Percentiles rank a stretch among this genome's conserved stretches.
phyloP scores from a whole-genome alignment of 2,888 invertebrate species.

The Stenolophus ochropezus region DNA sequence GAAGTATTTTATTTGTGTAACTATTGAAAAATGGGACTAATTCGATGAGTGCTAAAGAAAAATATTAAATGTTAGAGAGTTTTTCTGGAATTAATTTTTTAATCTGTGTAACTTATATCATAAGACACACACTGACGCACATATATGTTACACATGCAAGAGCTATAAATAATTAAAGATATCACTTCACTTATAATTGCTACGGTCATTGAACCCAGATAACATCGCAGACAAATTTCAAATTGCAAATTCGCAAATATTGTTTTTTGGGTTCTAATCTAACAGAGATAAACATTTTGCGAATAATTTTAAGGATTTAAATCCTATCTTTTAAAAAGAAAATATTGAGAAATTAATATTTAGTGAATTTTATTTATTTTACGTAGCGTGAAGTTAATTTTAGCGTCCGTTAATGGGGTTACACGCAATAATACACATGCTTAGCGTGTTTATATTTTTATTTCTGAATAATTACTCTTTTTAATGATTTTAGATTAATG shows the following conservation, averaged over 20 bases:
- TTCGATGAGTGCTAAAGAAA: too few relatives aligned
- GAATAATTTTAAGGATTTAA: too few relatives aligned
- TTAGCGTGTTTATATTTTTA: constrained; percentile 15
- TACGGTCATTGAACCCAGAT: constrained; percentile 53
- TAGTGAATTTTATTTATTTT: background rate
- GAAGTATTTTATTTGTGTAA: too few relatives aligned
- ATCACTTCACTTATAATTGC: constrained; percentile 57
- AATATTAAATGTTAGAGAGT: too few relatives aligned
- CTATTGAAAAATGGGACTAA: too few relatives aligned
- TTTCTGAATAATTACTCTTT: constrained; percentile 6
- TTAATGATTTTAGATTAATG: background rate
- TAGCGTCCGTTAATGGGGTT: constrained; percentile 9
- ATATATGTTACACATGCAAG: constrained; percentile 38
- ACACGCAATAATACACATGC: constrained; percentile 19
- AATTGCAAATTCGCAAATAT: background rate
- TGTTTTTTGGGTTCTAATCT: background rate
- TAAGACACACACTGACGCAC: background rate
- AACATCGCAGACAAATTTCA: too few relatives aligned
- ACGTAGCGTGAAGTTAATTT: constrained; percentile 1
- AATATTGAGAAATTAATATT: background rate
- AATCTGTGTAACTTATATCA: background rate
- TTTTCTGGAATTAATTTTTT: background rate
- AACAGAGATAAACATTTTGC: background rate
- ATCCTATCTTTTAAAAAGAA: too few relatives aligned
- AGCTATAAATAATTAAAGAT: constrained; percentile 60